Conservation (phyloP, 30 jellyfish, hydroid and myxozoan genomes). For the Pseudorhiza aurosa region DNA sequence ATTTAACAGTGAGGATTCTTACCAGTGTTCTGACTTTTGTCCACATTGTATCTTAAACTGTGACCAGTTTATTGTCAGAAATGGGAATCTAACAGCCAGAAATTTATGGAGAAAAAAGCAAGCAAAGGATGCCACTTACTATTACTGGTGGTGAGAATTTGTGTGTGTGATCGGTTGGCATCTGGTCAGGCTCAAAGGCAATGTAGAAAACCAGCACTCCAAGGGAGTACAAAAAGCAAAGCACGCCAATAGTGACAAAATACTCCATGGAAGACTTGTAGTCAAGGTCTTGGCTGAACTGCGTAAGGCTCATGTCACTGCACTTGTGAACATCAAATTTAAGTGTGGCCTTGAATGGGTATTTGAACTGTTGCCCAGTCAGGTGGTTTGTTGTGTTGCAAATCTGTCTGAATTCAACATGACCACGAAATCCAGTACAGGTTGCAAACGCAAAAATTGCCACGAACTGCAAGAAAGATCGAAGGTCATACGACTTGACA, state of each 20-base stretch:
- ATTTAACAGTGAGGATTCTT: no score
- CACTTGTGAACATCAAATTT: not conserved
- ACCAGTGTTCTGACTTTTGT: no score
- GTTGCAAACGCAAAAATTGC: slow-evolving; percentile 97
- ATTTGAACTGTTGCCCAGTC: slow-evolving; percentile 17
- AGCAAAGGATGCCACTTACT: slow-evolving; percentile 49
- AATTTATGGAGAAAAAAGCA: not conserved
- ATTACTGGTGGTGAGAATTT: slow-evolving; percentile 80
- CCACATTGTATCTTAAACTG: no score
- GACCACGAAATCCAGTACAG: slow-evolving; percentile 91
- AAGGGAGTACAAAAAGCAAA: slow-evolving; percentile 78
- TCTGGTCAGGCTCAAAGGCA: slow-evolving; percentile 70
- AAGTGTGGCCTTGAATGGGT: slow-evolving; percentile 69
- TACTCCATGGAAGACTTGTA: slow-evolving; percentile 77
- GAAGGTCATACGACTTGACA: no score
- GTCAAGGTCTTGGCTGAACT: slow-evolving; percentile 10
- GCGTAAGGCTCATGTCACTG: not conserved
- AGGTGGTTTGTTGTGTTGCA: slow-evolving; percentile 3
- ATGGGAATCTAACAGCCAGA: no score
- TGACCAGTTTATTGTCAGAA: no score
- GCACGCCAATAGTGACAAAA: slow-evolving; percentile 90
- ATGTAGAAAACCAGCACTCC: slow-evolving; percentile 80
- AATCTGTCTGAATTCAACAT: slow-evolving; percentile 38
- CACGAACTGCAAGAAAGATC: slow-evolving; percentile 24
- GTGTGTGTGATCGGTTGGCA: slow-evolving; percentile 54